Evolutionary conservation across 2,113 vertebrate species (phyloP), one percentile per base, ranked within the genome.

Genomic region (Plecotus auritus): DNA sequence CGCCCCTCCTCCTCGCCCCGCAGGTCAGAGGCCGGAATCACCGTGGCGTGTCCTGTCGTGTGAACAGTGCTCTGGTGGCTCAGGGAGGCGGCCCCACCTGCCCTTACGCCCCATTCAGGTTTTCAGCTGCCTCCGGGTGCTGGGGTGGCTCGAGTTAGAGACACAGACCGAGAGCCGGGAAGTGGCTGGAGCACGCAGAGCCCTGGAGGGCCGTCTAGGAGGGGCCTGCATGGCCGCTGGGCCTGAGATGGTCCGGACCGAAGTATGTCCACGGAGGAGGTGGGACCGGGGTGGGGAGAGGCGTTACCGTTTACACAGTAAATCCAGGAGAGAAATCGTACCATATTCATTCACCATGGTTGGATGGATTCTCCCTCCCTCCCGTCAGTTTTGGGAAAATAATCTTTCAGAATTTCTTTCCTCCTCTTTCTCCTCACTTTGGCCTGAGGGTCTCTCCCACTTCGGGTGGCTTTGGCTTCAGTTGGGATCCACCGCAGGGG

Each of bases 361-460:
- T 82, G 67, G 17, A 80, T 64, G 47, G 13, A 11, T 72, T 90
- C 12, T 14, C 69, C 74, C 86, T 69, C 20, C 17, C 26, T 6
- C 40, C 42, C 56, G 47, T 82, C 54, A 47, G 42, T 74, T 67
- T 94, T 51, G 40, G 54, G 30, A 22, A 91, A 77, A 77, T n/a
- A 32, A 40, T 54, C 49, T 28, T 76, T 67, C 20, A 30, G 4
- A 7, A 1, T 67, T 78, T 70, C 37, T 16, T 23, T 70, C 66
- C 26, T 93, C 14, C 51, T 20, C 30, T 73, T 16, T n/a, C 45
- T 32, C n/a, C 14, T 56, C 45, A 12, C 40, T 20, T n/a, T 22
- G 18, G 42, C 13, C 20, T 4, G 18, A 22, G 22, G 51, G 32
- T 70, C 37, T 45, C 17, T 64, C 3, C 45, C 5, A 51, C 45